Base-by-base conservation (phyloP, 2,113 vertebrate genomes). In the Accipiter cooperii region DNA sequence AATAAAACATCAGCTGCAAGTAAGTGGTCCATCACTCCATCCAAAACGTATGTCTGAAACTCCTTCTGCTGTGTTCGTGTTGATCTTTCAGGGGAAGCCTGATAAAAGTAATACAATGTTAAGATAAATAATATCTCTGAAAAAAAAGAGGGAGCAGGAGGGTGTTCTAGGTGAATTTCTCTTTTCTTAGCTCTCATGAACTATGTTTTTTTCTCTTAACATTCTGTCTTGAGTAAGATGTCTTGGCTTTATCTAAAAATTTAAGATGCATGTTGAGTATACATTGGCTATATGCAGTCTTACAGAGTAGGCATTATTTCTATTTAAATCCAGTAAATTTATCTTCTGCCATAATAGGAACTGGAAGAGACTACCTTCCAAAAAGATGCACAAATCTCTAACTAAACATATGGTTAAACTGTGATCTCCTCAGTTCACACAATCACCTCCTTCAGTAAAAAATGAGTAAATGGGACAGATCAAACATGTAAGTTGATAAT, bases 1-100 rank as follows among this genome's bases (percentile, higher is more conserved):
- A 99, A 54, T 76, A 99, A 98, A 76, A 99, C 99, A 92, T 99
- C 99, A 80, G 99, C 99, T 36, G 99, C 99, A 91, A 99, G 98
- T 49, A 99, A 98, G 90, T 99, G 99, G 93, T 99, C 99, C 99
- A 99, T 99, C 87, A 99, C 99, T 20, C 99, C 98, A 86, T 99
- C 99, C 98, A 99, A 98, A 98, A 99, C 99, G 20, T 99, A 99
- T 6, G 99, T 99, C 97, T 99, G 99, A 94, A 99, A 99, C 96
- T 99, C 99, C 68, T 99, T 99, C 98, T 99, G 99, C 97, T 99
- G 99, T 12, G 99, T 99, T 58, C 99, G 98, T 86, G 99, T 99
- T 85, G 99, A 99, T 95, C 99, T 99, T 95, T 99, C 99, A 17
- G 99, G 99, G 31, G 99, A 99, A 51, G 99, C 99, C 99, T 99